A percentile compares a stretch with the other conserved stretches of the same genome.
These are phyloP conservation scores for Apomyelois bistriatella DNA, from an alignment of 2,888 invertebrate genomes.

Conservation along the genomic window DNA sequence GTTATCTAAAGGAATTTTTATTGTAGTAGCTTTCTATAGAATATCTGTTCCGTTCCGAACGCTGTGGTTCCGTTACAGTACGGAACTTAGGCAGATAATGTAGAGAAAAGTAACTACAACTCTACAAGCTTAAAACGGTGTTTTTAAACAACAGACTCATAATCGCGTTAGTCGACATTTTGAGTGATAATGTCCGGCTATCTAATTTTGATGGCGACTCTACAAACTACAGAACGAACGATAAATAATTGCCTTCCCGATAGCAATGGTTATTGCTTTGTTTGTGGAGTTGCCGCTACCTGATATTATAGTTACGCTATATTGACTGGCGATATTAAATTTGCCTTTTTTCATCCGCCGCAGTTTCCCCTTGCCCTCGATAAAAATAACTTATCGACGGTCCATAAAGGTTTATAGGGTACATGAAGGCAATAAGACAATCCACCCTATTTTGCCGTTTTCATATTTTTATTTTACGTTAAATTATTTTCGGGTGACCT, in stretches of 20 bases:
- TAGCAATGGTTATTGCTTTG: constrained; percentile 9
- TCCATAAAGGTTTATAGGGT: constrained; percentile 15
- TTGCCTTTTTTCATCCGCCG: constrained; percentile 12
- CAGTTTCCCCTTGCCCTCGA: constrained; percentile 12
- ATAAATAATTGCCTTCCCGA: constrained; percentile 6
- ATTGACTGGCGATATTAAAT: constrained; percentile 14
- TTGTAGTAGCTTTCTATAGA: no score
- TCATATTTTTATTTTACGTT: constrained; percentile 1
- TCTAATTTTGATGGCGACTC: not conserved
- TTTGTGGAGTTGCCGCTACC: constrained; percentile 1
- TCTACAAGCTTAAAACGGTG: no score
- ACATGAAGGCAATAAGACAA: constrained; percentile 14
- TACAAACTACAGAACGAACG: not conserved
- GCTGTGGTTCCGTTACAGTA: no score
- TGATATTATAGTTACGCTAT: constrained; percentile 10
- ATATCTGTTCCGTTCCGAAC: no score
- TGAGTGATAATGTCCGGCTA: not conserved
- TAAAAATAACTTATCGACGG: constrained; percentile 15
- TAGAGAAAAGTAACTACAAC: no score
- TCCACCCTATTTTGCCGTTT: constrained; percentile 1
- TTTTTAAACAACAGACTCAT: no score
- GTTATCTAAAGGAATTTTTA: no score
- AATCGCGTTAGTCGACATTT: not conserved
- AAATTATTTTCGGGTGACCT: no score
- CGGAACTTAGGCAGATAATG: no score